Evolutionary conservation across 2,113 vertebrate species (phyloP), one percentile per base, ranked within the genome.

Genomic region (Nesogale talazaci): DNA sequence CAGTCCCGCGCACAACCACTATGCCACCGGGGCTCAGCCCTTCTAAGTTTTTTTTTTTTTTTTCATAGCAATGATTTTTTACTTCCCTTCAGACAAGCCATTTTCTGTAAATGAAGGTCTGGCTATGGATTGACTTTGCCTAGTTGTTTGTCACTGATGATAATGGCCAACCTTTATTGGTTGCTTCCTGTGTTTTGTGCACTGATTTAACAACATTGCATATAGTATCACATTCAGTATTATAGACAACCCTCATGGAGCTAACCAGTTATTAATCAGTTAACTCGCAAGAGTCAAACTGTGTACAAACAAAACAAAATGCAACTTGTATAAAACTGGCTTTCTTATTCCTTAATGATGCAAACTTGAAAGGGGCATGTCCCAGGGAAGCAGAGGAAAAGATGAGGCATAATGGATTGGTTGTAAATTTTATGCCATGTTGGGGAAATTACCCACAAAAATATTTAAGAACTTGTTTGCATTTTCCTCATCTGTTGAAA

Each of bases 401-500:
- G 42, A 10, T 46, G 10, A 5, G 10, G 46, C 46, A 12, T 52
- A 52, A 52, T 52, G 46, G 46, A 52, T 11, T 12, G 10, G 46
- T 52, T 6, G 46, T 52, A 52, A 5, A 52, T 27, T 84, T 81
- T 87, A 77, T 74, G 5, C 80, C 52, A 85, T 63, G 75, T 88
- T 69, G n/a, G 6, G 38, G 79, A 83, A 42, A 86, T 84, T 79
- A 67, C 79, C 65, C 69, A 19, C 27, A 88, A 52, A 22, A 57
- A 23, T 57, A 89, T 61, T 86, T 83, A 83, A 88, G 81, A 79
- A 77, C 11, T 15, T 77, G 4, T 9, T 81, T 91, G 4, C 11
- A 86, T 75, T 92, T 88, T 78, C 25, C 92, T 36, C 56, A 74
- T 63, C 86, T 88, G 67, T 86, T 36, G 74, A 89, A 74, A 74